Percentiles rank a stretch among this genome's conserved stretches.
phyloP scores from a whole-genome alignment of 2,888 invertebrate species.

The Sthenelais limicola region DNA sequence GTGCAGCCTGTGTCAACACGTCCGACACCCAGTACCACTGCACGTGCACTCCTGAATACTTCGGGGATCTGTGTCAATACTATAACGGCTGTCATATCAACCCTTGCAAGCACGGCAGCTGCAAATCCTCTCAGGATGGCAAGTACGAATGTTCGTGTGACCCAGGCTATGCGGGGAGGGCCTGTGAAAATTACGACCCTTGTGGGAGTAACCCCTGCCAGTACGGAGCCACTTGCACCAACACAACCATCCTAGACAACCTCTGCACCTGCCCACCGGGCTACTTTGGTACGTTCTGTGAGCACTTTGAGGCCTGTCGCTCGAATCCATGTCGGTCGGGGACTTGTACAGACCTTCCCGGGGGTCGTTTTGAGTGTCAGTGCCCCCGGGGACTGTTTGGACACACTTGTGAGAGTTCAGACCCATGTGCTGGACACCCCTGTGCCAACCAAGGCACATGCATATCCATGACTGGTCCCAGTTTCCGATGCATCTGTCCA shows the following conservation, averaged over 20 bases:
- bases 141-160: constrained; percentile 30
- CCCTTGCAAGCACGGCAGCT: constrained; percentile 33
- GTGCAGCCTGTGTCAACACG: constrained; percentile 37
- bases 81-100: constrained; percentile 43
- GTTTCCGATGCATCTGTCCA: constrained; percentile 38
- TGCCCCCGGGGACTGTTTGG: constrained; percentile 44
- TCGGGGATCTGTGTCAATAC: constrained; percentile 45
- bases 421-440: constrained; percentile 49
- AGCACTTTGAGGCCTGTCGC: constrained; percentile 45
- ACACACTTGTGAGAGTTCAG: constrained; percentile 45
- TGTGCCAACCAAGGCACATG: constrained; percentile 48
- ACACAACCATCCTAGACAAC: constrained; percentile 25
- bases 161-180: constrained; percentile 40
- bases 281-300: constrained; percentile 46
- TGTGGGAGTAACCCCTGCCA: constrained; percentile 48
- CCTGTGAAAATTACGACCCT: constrained; percentile 47
- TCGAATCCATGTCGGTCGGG: constrained; percentile 47
- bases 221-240: constrained; percentile 47
- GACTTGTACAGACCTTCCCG: constrained; percentile 33
- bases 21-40: constrained; percentile 46
- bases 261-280: constrained; percentile 45
- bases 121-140: constrained; percentile 24
- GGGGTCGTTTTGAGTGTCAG: constrained; percentile 13
- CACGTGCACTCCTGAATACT: constrained; percentile 45
- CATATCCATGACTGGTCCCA: constrained; percentile 28